phyloP scores from a whole-genome alignment of 2,888 invertebrate species.

The Chydorus sphaericus region DNA sequence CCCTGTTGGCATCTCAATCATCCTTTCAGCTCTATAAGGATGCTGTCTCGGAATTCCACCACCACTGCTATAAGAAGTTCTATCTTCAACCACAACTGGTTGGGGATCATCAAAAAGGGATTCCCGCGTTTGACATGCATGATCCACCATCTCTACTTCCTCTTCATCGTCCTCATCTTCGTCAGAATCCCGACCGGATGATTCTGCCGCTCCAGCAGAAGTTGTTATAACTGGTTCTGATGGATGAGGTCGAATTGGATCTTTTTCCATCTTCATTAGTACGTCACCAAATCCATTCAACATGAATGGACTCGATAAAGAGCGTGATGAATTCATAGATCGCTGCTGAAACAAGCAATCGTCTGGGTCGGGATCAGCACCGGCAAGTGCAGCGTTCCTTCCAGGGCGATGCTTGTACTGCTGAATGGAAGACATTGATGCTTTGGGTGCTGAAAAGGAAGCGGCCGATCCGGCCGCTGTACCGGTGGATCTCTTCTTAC shows the following conservation, averaged over 20 bases:
- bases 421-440: constrained; percentile 21
- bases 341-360: constrained; percentile 7
- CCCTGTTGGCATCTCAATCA: constrained; percentile 41
- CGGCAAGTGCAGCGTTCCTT: neutral
- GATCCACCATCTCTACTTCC: constrained; percentile 47
- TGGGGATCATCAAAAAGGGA: constrained; percentile 41
- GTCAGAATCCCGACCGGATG: constrained; percentile 1
- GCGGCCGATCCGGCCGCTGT: constrained; percentile 16
- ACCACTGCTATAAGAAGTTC: constrained; percentile 15
- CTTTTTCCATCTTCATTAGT: neutral
- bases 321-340: constrained; percentile 3
- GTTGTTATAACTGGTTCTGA: neutral
- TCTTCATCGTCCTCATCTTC: constrained; percentile 20
- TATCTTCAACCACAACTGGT: constrained; percentile 15
- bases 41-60: constrained; percentile 18
- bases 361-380: neutral
- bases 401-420: constrained; percentile 5
- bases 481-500: constrained; percentile 20
- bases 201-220: neutral
- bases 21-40: constrained; percentile 42
- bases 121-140: constrained; percentile 69
- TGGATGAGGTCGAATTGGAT: neutral
- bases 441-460: constrained; percentile 25
- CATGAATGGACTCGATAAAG: constrained; percentile 4
- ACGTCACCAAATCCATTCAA: constrained; percentile 8